phyloP scores from a whole-genome alignment of 2,797 vertebrate species.

The Muscicapa striata region DNA sequence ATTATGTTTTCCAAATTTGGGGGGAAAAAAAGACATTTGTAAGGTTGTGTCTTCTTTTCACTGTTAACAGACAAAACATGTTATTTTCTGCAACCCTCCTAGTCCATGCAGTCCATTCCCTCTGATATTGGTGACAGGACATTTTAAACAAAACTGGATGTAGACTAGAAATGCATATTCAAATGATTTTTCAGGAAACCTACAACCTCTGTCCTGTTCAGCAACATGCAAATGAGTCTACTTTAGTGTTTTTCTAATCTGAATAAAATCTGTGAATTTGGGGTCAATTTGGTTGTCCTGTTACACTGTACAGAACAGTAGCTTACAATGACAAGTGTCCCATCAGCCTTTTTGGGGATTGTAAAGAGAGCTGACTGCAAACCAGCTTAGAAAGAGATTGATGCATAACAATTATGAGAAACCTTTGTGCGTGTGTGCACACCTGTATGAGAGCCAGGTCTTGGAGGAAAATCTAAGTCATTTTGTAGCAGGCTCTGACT shows the following conservation, averaged over 20 bases:
- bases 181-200: not conserved
- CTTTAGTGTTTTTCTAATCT: not conserved
- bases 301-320: not conserved
- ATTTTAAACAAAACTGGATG: not conserved
- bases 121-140: not conserved
- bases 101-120: not conserved
- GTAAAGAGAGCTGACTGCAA: not conserved
- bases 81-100: not conserved
- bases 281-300: not conserved
- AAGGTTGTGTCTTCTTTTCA: not conserved
- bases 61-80: not conserved
- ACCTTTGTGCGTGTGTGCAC: not conserved
- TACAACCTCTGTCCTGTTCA: not conserved
- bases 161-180: not conserved
- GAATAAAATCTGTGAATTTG: not conserved
- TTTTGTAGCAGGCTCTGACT: not conserved
- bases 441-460: not conserved
- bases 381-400: not conserved
- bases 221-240: not conserved
- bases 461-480: not conserved
- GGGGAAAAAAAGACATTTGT: not conserved
- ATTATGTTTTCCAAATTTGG: not conserved
- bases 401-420: not conserved
- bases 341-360: not conserved
- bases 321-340: rapidly evolving